These are phyloP conservation scores for Brachyistius frenatus DNA, from an alignment of 2,113 vertebrate species.

Conservation along the genomic window DNA sequence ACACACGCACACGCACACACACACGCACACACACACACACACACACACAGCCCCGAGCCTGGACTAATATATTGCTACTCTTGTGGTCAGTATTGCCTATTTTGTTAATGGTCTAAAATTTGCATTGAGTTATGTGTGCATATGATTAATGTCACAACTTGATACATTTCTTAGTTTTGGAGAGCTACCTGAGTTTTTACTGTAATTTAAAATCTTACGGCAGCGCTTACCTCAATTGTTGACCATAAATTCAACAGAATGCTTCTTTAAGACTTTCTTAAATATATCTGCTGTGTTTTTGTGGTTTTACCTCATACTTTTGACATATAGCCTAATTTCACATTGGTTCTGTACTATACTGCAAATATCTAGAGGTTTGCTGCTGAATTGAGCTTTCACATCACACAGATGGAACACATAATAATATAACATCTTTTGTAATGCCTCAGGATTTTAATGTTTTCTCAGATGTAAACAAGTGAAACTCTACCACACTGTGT, in stretches of 20 bases:
- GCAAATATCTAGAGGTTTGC: constrained; percentile 55
- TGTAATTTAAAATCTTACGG: background rate
- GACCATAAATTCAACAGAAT: constrained; percentile 12
- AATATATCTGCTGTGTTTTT: constrained; percentile 20
- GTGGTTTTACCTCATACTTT: constrained; percentile 38
- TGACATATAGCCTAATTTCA: constrained; percentile 54
- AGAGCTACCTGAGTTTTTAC: background rate
- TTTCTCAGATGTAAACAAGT: constrained; percentile 47
- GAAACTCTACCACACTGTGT: background rate
- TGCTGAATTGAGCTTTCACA: constrained; percentile 54
- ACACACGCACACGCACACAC: constrained; percentile 18
- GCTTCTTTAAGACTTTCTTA: background rate
- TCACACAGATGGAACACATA: constrained; percentile 43
- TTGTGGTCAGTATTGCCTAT: constrained; percentile 12
- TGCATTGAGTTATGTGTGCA: constrained; percentile 28
- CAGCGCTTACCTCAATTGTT: background rate
- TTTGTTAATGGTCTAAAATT: constrained; percentile 32
- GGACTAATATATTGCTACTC: constrained; percentile 12
- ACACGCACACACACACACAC: constrained; percentile 42
- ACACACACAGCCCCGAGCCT: constrained; percentile 1
- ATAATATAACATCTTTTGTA: constrained; percentile 51
- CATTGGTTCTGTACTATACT: constrained; percentile 8
- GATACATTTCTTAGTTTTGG: constrained; percentile 21
- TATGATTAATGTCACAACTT: constrained; percentile 15
- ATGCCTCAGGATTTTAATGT: constrained; percentile 28